Evolutionary conservation across 2,888 invertebrate species (phyloP).

Genomic region (Junonia oenone): DNA sequence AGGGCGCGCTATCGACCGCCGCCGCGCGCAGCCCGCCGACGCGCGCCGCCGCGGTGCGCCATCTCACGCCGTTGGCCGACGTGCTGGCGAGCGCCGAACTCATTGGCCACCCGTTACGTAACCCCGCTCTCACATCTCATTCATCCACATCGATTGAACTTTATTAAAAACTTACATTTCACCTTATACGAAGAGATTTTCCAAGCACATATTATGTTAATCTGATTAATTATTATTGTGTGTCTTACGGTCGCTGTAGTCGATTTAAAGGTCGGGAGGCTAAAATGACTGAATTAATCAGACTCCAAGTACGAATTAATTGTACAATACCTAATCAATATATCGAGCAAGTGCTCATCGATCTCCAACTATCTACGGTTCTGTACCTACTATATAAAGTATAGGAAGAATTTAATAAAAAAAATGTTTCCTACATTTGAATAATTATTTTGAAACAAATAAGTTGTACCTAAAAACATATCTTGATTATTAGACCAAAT

Average conservation of each 20-base stretch:
- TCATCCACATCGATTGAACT: constrained; percentile 8
- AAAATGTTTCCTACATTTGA: too few relatives aligned
- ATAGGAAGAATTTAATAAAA: too few relatives aligned
- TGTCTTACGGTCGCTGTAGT: not conserved
- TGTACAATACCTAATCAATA: not conserved
- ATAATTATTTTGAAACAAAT: too few relatives aligned
- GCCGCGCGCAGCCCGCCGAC: constrained; percentile 31
- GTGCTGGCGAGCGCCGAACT: not conserved
- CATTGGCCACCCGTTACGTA: constrained; percentile 24
- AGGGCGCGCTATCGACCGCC: constrained; percentile 40
- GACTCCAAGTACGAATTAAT: not conserved
- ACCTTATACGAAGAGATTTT: not conserved
- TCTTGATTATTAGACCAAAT: too few relatives aligned
- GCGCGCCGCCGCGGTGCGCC: constrained; percentile 20
- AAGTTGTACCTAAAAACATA: too few relatives aligned
- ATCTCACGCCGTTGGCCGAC: constrained; percentile 17
- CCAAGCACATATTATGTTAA: not conserved
- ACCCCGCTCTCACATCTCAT: constrained; percentile 8
- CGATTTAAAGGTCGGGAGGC: too few relatives aligned
- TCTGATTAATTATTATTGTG: not conserved
- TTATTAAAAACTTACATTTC: not conserved
- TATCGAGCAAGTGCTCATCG: not conserved
- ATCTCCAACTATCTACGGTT: too few relatives aligned
- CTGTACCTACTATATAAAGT: too few relatives aligned
- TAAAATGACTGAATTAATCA: not conserved